These are phyloP conservation scores for Hylaea fasciaria DNA, from an alignment of 2,888 invertebrate species.

Conservation along the genomic window DNA sequence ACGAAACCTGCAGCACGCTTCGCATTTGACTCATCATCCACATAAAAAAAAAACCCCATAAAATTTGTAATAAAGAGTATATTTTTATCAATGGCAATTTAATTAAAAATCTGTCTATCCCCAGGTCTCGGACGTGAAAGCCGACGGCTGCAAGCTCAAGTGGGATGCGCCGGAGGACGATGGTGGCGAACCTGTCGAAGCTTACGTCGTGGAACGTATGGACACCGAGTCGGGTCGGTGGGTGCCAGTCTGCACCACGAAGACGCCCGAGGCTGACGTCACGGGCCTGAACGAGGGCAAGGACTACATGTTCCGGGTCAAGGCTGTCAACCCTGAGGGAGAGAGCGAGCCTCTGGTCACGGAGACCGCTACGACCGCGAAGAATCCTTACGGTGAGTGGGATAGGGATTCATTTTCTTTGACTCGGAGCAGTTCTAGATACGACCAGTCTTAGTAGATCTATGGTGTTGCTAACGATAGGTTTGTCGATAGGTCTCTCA, in stretches of 20 bases:
- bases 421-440: background rate
- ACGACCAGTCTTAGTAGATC: background rate
- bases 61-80: too few relatives aligned
- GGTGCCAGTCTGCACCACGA: slow-evolving; percentile 93
- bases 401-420: background rate
- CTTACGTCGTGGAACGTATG: slow-evolving; percentile 98
- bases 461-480: background rate
- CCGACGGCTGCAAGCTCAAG: slow-evolving; percentile 96
- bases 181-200: slow-evolving; percentile 96
- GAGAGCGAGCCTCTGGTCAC: slow-evolving; percentile 98
- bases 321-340: slow-evolving; percentile 98
- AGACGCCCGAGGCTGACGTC: slow-evolving; percentile 91
- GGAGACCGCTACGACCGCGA: slow-evolving; percentile 95
- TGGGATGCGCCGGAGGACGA: slow-evolving; percentile 99
- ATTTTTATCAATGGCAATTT: too few relatives aligned
- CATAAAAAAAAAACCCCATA: too few relatives aligned
- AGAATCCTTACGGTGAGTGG: slow-evolving; percentile 95
- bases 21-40: too few relatives aligned
- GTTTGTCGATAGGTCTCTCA: too few relatives aligned
- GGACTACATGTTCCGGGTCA: slow-evolving; percentile 98
- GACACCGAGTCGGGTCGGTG: slow-evolving; percentile 96
- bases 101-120: too few relatives aligned
- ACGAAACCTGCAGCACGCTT: too few relatives aligned
- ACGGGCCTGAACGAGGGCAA: slow-evolving; percentile 98
- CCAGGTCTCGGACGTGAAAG: slow-evolving; percentile 91